These are phyloP conservation scores for Polyploca ridens DNA, from an alignment of 2,888 invertebrate species.

Conservation along the genomic window DNA sequence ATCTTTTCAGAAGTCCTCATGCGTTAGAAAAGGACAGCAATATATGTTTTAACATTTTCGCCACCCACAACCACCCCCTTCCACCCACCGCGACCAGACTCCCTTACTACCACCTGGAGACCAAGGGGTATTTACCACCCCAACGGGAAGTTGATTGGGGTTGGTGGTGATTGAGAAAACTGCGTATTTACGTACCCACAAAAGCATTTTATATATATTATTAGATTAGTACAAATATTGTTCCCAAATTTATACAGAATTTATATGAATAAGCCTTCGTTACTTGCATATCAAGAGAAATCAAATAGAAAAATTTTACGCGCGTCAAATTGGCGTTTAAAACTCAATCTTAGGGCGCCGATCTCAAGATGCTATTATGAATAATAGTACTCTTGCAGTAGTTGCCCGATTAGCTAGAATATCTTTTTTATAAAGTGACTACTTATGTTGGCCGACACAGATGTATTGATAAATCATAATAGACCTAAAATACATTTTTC, in stretches of 20 bases:
- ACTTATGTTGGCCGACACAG: background rate
- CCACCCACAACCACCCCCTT: too few relatives aligned
- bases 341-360: conserved; percentile 5
- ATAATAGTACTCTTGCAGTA: conserved; percentile 50
- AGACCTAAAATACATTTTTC: background rate
- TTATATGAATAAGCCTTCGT: background rate
- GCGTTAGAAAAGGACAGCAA: too few relatives aligned
- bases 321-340: background rate
- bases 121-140: too few relatives aligned
- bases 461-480: background rate
- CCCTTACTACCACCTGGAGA: too few relatives aligned
- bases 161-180: too few relatives aligned
- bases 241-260: conserved; percentile 1
- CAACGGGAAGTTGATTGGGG: too few relatives aligned
- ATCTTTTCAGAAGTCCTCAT: too few relatives aligned
- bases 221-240: conserved; percentile 9
- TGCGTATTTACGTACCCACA: too few relatives aligned
- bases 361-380: conserved; percentile 52
- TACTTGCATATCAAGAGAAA: conserved; percentile 10
- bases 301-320: background rate
- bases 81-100: too few relatives aligned
- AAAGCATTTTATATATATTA: too few relatives aligned
- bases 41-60: too few relatives aligned
- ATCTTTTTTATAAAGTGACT: conserved; percentile 16
- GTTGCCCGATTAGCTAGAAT: conserved; percentile 34